Evolutionary conservation across 2,888 invertebrate species (phyloP), one percentile per base, ranked within the genome.

Genomic region (Leptopilina drosophilae): DNA sequence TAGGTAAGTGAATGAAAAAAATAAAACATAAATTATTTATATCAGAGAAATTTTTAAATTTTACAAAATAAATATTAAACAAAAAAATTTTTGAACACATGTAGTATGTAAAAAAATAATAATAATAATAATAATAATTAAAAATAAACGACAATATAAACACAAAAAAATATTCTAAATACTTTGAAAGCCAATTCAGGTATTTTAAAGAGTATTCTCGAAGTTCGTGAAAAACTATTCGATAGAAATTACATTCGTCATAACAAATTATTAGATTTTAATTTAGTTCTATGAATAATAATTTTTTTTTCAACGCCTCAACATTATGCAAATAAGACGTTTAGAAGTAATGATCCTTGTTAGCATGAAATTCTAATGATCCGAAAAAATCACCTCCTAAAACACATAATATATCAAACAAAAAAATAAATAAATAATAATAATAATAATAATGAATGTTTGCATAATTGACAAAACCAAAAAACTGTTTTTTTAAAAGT

Each of bases 331-430:
- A 59, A 56, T 59, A 56, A 73, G 15, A 77, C 62, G 59, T n/a
- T 77, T 40, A 78, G 49, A 67, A n/a, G 73, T 33, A 73, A 73
- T 56, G 65, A 76, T 76, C 79, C 79, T n/a, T 73, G 56, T 59
- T 73, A 73, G 26, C 69, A 69, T 20, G 33, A 73, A 75, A 82
- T 76, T 78, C 56, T 82, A 83, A 77, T 86, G 84, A 84, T 87
- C 87, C 87, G 83, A 85, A 77, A 82, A 82, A 86, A 87, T 85
- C 86, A 85, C 85, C 84, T 82, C 87, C 88, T 88, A 87, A 85
- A 88, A 87, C 87, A 87, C 83, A 88, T 79, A 88, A 88, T 53
- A 56, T 80, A 78, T 78, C 73, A 79, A 81, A 78, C 77, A 80
- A n/a, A 78, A 42, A 6, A 42, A 42, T 8, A 42, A 42, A 20